A percentile compares a stretch with the other conserved stretches of the same genome.
Conservation (phyloP, 2,113 vertebrate genomes). For the Copsychus sechellarum region DNA sequence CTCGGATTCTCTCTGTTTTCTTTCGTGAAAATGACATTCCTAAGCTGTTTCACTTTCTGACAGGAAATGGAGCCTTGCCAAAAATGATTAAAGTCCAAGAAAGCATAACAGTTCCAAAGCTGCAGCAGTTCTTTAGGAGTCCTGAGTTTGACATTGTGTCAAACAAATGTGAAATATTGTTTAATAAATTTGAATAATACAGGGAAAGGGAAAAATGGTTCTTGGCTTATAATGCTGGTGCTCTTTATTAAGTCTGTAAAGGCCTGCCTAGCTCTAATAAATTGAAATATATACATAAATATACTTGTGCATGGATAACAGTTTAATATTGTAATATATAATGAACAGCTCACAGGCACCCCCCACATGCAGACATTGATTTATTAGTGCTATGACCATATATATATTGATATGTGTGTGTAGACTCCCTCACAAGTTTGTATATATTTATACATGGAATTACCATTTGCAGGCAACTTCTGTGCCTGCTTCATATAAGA, state of each 20-base stretch:
- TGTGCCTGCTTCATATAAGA: background rate
- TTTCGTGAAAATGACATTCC: slow-evolving; percentile 99
- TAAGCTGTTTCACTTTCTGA: slow-evolving; percentile 98
- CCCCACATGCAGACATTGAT: slow-evolving; percentile 15
- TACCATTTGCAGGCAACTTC: background rate
- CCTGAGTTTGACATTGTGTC: slow-evolving; percentile 87
- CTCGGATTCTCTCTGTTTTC: slow-evolving; percentile 98
- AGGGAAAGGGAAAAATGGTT: slow-evolving; percentile 78
- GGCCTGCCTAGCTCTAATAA: slow-evolving; percentile 76
- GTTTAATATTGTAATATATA: slow-evolving; percentile 65
- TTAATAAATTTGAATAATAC: slow-evolving; percentile 90
- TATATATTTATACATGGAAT: background rate
- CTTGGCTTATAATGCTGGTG: slow-evolving; percentile 75
- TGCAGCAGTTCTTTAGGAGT: slow-evolving; percentile 84
- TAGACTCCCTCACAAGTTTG: background rate
- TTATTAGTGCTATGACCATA: background rate
- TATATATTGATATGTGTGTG: background rate
- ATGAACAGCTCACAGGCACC: background rate
- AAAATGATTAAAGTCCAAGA: slow-evolving; percentile 96
- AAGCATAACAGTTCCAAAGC: slow-evolving; percentile 88
- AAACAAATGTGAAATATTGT: slow-evolving; percentile 93
- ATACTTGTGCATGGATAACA: slow-evolving; percentile 72
- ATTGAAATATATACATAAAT: slow-evolving; percentile 82
- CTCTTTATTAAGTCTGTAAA: slow-evolving; percentile 76
- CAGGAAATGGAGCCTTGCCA: slow-evolving; percentile 96